Conservation (phyloP, 92 coral and sea anemone species). For the Porites rus region DNA sequence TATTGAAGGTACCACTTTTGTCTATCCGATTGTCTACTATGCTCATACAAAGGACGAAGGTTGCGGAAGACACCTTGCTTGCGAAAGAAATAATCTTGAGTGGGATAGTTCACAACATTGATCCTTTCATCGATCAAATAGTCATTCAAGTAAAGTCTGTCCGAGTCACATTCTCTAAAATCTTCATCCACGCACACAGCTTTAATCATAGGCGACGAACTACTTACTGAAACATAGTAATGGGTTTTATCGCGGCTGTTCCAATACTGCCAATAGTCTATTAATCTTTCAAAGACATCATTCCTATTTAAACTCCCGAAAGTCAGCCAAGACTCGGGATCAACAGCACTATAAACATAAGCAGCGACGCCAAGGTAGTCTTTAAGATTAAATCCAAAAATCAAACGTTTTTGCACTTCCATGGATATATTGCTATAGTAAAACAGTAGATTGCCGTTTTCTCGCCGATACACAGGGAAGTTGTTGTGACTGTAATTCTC, state of each 20-base stretch:
- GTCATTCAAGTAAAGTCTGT: too few relatives aligned
- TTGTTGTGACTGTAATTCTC: constrained; percentile 43
- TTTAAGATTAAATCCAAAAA: constrained; percentile 40
- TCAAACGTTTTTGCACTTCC: constrained; percentile 18
- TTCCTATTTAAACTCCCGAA: not conserved
- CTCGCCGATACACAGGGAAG: constrained; percentile 73
- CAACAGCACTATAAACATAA: not conserved
- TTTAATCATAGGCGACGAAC: too few relatives aligned
- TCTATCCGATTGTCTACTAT: too few relatives aligned
- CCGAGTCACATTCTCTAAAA: too few relatives aligned
- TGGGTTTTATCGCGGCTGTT: fast-evolving
- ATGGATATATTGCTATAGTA: not conserved
- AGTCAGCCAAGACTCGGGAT: constrained; percentile 59
- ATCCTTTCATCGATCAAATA: constrained; percentile 24
- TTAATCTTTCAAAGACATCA: too few relatives aligned
- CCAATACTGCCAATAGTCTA: too few relatives aligned
- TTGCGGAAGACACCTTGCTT: constrained; percentile 45
- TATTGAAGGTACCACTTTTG: constrained; percentile 67
- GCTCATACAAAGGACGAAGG: constrained; percentile 70
- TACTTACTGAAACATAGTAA: too few relatives aligned
- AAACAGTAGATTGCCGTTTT: constrained; percentile 52
- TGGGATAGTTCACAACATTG: constrained; percentile 43
- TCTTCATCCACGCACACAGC: too few relatives aligned
- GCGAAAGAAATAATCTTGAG: constrained; percentile 60
- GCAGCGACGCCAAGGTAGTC: constrained; percentile 67